A percentile compares a stretch with the other conserved stretches of the same genome.
Conservation (phyloP, 2,113 vertebrate species). For the Muntiacus reevesi region DNA sequence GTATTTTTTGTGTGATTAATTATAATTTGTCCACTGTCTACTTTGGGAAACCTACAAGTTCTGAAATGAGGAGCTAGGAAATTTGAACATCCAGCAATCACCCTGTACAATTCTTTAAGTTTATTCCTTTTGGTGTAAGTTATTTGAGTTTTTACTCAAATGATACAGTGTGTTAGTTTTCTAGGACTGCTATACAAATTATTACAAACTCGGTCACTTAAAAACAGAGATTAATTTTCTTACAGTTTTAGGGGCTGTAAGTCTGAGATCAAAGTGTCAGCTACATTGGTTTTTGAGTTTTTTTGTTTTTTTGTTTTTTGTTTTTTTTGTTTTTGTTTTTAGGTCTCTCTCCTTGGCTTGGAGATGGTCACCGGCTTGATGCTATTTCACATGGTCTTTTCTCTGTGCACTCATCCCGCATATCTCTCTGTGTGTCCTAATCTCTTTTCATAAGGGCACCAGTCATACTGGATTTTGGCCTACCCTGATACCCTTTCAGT, state of each 20-base stretch:
- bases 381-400: background rate
- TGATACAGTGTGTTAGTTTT: background rate
- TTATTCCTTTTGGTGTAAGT: background rate
- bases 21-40: background rate
- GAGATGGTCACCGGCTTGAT: background rate
- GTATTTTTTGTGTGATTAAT: too few species aligned
- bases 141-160: background rate
- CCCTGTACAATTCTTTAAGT: background rate
- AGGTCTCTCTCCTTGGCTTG: background rate
- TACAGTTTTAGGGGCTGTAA: background rate
- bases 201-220: background rate
- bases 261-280: background rate
- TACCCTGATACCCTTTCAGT: background rate
- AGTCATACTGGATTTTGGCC: background rate
- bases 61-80: background rate
- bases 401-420: background rate
- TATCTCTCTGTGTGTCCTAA: background rate
- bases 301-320: background rate
- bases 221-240: background rate
- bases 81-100: conserved; percentile 22
- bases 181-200: background rate
- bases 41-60: background rate
- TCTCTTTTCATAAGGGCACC: background rate
- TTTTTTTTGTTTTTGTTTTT: background rate
- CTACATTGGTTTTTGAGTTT: background rate